Base-by-base conservation (phyloP, 2,797 vertebrate genomes). In the Hoplostethus mediterraneus region DNA sequence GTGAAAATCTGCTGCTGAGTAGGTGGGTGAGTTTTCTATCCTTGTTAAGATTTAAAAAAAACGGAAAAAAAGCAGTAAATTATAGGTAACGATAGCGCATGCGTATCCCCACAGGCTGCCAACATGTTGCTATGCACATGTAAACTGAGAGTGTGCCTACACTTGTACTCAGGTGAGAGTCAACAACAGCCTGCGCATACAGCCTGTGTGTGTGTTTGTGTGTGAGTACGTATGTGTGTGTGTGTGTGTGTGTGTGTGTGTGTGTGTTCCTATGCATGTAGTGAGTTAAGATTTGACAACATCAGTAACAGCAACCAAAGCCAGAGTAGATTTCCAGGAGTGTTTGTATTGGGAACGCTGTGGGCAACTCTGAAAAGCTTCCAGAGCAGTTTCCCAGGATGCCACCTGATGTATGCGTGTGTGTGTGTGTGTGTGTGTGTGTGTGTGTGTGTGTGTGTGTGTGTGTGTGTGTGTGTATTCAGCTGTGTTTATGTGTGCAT, bases 331-430 rank as follows among this genome's bases (percentile, higher is more conserved):
- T 79, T 78, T 84, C 60, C 63, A 76, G 64, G 30, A 5, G 45
- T 67, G 65, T 60, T 21, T 72, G 65, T 71, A 70, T 83, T 69
- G 79, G 52, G 38, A 81, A 49, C 30, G 0, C 67, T 55, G 57
- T 63, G 68, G 73, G 58, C 14, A 42, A 75, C 77, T 80, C 17
- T 63, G 49, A 79, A 77, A 81, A 77, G 3, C 63, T 42, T 71
- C 52, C 71, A 57, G 3, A 73, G 63, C 51, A 54, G 48, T 57
- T 80, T 73, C 54, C 71, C 60, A 56, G 42, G 45, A 82, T 59
- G 67, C 58, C 21, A 73, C 67, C 70, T 71, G 44, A 56, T 69
- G 48, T 60, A 25, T 62, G 8, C 21, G 38, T 40, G 58, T 74
- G 57, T 63, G 40, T 53, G 7, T 55, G 63, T 60, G 36, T 33